Base-by-base conservation (phyloP, 2,888 invertebrate species). In the Sesamia inferens region DNA sequence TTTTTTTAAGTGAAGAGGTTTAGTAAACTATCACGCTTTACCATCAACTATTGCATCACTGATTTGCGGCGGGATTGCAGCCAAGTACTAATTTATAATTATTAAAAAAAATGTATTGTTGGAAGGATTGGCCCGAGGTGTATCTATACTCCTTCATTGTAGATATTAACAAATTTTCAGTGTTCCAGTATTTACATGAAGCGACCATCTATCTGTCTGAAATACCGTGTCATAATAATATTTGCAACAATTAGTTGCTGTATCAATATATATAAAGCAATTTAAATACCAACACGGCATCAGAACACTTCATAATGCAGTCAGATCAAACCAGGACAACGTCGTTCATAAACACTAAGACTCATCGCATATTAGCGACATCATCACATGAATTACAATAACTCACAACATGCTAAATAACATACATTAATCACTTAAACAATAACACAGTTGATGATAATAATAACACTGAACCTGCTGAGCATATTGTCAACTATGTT, bases 391-490 rank as follows among this genome's bases (percentile, higher is more conserved):
- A 81, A 81, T 79, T 71, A 83, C 77, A 76, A 88, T 89, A 88
- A 89, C 90, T 91, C 88, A 88, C 71, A 82, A 22, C 48, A 78
- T 63, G 79, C 86, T 86, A 85, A 87, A 85, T 88, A 84, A 84
- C 74, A 63, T 76, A 72, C 78, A 89, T 90, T 87, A 88, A 90
- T 91, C 88, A 90, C 72, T 83, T 70, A 74, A 84, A 88, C 89
- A 88, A 88, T 89, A 84, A 85, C 58, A 73, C n/a, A 55, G 42
- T n/a, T 81, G 11, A 64, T 64, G 68, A 54, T 19, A 14, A 0
- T 51, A 58, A 31, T 58, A 67, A 58, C 22, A 66, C 19, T 58
- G 19, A 13, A 31, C 48, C 64, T 31, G 5, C 8, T 13, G 19
- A 48, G n/a, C 1, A 8, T 65, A n/a, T 65, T 54, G 10, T 0